A percentile compares a stretch with the other conserved stretches of the same genome.
phyloP scores from a whole-genome alignment of 2,113 vertebrate species.

The Galeopterus variegatus region DNA sequence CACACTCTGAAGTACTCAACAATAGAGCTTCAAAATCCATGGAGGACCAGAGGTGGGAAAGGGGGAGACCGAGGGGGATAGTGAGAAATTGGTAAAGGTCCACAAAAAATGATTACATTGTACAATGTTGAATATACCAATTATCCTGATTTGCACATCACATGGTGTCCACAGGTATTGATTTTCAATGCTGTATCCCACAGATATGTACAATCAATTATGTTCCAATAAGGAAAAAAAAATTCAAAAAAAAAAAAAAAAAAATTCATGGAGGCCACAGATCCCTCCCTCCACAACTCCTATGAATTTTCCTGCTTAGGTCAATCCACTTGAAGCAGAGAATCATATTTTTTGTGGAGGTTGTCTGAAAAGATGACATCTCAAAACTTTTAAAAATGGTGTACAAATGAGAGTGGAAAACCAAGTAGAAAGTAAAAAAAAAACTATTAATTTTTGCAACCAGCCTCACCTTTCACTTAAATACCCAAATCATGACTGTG shows the following conservation, averaged over 20 bases:
- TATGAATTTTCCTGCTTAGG: slow-evolving; percentile 10
- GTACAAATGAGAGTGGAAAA: background rate
- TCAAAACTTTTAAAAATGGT: slow-evolving; percentile 4
- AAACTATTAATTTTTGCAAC: background rate
- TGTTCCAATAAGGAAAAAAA: too few species aligned
- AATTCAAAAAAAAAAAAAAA: background rate
- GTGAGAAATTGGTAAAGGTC: too few species aligned
- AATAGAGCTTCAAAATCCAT: slow-evolving; percentile 4
- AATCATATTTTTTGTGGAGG: slow-evolving; percentile 5
- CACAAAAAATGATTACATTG: too few species aligned
- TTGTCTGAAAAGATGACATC: background rate
- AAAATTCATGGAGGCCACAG: background rate
- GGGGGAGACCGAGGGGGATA: too few species aligned
- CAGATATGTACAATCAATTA: too few species aligned
- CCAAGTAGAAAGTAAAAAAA: background rate
- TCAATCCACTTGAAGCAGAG: slow-evolving; percentile 13
- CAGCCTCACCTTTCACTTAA: slow-evolving; percentile 16
- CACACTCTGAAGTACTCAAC: background rate
- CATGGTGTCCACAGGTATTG: too few species aligned
- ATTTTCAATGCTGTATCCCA: too few species aligned
- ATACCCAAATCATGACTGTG: background rate
- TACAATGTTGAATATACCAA: too few species aligned
- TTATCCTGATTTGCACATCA: too few species aligned
- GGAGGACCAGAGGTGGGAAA: background rate
- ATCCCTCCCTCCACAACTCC: background rate